These are phyloP conservation scores for Delphinus delphis DNA, from an alignment of 2,113 vertebrate species.

Conservation along the genomic window DNA sequence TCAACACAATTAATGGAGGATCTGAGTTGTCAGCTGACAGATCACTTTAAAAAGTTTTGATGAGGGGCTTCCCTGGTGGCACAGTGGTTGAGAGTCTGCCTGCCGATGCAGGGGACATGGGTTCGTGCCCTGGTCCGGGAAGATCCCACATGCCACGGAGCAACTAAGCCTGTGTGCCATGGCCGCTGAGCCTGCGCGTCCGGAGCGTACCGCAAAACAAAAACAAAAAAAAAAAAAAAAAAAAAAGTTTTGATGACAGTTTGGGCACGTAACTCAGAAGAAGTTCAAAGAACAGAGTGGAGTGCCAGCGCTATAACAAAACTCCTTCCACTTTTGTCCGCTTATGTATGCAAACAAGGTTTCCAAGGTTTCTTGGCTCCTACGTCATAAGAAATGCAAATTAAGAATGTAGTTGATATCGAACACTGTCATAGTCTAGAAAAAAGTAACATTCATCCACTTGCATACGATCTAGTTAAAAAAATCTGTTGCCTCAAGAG, in stretches of 20 bases:
- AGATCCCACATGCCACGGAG: too few relatives aligned
- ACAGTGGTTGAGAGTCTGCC: too few relatives aligned
- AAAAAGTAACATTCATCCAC: background rate
- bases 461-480: background rate
- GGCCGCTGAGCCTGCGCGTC: too few relatives aligned
- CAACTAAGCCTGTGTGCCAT: too few relatives aligned
- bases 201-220: too few relatives aligned
- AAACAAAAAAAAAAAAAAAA: too few relatives aligned
- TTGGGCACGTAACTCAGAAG: background rate
- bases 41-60: background rate
- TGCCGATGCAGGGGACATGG: too few relatives aligned
- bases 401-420: background rate
- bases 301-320: background rate
- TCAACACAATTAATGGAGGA: background rate
- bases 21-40: background rate
- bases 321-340: background rate
- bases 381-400: background rate
- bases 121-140: too few relatives aligned
- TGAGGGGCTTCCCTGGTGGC: too few relatives aligned
- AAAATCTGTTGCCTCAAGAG: background rate
- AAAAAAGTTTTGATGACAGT: background rate
- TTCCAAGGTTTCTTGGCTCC: background rate
- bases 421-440: background rate
- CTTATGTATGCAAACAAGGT: background rate
- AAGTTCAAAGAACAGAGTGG: background rate